Conservation (phyloP, 2,888 invertebrate genomes). For the Acanthosoma haemorrhoidale region DNA sequence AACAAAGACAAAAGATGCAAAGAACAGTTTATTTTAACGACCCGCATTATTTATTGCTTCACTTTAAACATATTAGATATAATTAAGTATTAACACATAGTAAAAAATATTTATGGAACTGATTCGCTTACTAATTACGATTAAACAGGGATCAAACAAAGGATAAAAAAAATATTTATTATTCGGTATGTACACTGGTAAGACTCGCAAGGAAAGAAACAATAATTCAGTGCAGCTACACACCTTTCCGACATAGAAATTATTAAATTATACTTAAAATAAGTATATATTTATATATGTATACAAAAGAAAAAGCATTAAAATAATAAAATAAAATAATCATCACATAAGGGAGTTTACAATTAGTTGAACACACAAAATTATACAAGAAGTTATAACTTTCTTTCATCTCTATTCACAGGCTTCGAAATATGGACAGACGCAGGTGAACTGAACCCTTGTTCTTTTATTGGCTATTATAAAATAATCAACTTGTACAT, state of each 20-base stretch:
- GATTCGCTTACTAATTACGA: too few relatives aligned
- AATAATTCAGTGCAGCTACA: background rate
- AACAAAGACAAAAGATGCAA: slow-evolving; percentile 21
- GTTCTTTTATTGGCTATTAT: slow-evolving; percentile 2
- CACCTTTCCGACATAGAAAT: background rate
- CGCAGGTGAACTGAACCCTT: background rate
- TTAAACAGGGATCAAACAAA: too few relatives aligned
- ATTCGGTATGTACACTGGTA: background rate
- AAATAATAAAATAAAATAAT: slow-evolving; percentile 6
- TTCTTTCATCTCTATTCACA: background rate
- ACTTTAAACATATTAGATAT: background rate
- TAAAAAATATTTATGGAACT: background rate
- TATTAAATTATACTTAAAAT: slow-evolving; percentile 2
- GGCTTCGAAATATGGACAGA: background rate
- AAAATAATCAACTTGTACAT: background rate
- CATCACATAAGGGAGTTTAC: background rate
- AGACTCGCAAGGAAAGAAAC: background rate
- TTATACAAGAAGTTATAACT: background rate
- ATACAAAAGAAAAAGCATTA: background rate
- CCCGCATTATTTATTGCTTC: background rate
- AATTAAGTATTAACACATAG: background rate
- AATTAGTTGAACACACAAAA: background rate
- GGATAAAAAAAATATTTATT: too few relatives aligned
- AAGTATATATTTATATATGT: background rate
- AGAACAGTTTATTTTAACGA: slow-evolving; percentile 2